Conservation (phyloP, 2,888 invertebrate genomes). For the Latheticus oryzae region DNA sequence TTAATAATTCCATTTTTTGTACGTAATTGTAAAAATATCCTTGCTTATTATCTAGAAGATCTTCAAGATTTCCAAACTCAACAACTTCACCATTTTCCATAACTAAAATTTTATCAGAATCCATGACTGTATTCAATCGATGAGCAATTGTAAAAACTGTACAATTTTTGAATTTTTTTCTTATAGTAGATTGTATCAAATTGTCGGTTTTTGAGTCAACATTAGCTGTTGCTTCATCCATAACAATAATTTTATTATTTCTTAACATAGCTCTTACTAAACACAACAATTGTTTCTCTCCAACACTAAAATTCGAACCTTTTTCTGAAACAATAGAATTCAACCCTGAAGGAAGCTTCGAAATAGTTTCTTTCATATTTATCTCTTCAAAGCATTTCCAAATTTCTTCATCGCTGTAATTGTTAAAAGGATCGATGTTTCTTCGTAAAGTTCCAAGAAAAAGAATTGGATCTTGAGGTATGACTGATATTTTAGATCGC, state of each 20-base stretch:
- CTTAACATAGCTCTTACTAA: conserved; percentile 73
- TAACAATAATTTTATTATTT: conserved; percentile 57
- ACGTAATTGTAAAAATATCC: conserved; percentile 75
- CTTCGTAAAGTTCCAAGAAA: conserved; percentile 84
- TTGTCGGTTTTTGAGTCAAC: conserved; percentile 83
- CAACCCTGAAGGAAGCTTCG: not conserved
- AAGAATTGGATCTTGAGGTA: conserved; percentile 44
- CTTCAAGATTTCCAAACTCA: conserved; percentile 82
- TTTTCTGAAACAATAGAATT: conserved; percentile 67
- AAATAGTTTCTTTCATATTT: conserved; percentile 71
- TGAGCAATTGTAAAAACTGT: conserved; percentile 88
- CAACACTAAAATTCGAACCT: conserved; percentile 63
- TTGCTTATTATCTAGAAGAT: conserved; percentile 70
- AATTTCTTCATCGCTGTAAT: conserved; percentile 75
- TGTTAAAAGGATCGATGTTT: conserved; percentile 85
- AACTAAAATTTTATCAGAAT: conserved; percentile 80
- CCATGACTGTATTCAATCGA: conserved; percentile 86
- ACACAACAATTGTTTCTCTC: conserved; percentile 76
- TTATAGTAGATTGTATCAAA: conserved; percentile 81
- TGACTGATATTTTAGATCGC: conserved; percentile 84
- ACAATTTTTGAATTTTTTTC: conserved; percentile 78
- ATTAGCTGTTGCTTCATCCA: conserved; percentile 83
- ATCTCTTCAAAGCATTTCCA: conserved; percentile 80
- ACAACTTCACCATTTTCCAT: conserved; percentile 78
- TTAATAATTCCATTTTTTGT: too few species aligned